A percentile compares a stretch with the other conserved stretches of the same genome.
phyloP scores from a whole-genome alignment of 2,888 invertebrate genomes.

The Altica lythri region DNA sequence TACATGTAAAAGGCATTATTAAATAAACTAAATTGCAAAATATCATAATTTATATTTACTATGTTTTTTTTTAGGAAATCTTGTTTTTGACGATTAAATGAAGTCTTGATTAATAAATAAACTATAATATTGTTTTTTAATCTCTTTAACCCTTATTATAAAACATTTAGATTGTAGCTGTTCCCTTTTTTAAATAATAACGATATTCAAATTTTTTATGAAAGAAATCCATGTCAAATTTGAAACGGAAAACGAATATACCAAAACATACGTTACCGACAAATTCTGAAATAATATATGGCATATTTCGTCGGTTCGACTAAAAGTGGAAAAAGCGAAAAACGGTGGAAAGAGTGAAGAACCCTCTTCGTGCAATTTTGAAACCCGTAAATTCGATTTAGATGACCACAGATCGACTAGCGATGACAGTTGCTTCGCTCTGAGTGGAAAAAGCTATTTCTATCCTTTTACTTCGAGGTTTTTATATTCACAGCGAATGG shows the following conservation, averaged over 20 bases:
- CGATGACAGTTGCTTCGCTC: conserved; percentile 44
- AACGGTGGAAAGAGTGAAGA: conserved; percentile 37
- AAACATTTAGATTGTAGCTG: no score
- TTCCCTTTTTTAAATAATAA: no score
- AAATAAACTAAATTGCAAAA: no score
- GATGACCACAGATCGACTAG: conserved; percentile 53
- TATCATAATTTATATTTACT: no score
- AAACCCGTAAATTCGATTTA: conserved; percentile 55
- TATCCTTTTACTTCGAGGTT: conserved; percentile 28
- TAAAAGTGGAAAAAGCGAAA: conserved; percentile 16
- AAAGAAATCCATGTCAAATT: conserved; percentile 12
- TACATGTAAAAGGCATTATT: no score
- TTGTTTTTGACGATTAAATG: no score
- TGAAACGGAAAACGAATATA: conserved; percentile 33
- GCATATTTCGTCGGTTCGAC: conserved; percentile 44
- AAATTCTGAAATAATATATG: conserved; percentile 56
- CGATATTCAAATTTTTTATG: no score
- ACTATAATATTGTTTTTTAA: no score
- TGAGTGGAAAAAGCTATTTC: conserved; percentile 50
- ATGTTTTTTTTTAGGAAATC: no score
- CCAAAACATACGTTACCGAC: conserved; percentile 52
- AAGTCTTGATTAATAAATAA: no score
- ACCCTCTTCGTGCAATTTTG: conserved; percentile 50
- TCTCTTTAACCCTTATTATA: no score
- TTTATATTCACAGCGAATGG: conserved; percentile 31